A percentile compares a stretch with the other conserved stretches of the same genome.
These are phyloP conservation scores for Drosophila santomea DNA, from an alignment of 1,140 invertebrate species.

Conservation along the genomic window DNA sequence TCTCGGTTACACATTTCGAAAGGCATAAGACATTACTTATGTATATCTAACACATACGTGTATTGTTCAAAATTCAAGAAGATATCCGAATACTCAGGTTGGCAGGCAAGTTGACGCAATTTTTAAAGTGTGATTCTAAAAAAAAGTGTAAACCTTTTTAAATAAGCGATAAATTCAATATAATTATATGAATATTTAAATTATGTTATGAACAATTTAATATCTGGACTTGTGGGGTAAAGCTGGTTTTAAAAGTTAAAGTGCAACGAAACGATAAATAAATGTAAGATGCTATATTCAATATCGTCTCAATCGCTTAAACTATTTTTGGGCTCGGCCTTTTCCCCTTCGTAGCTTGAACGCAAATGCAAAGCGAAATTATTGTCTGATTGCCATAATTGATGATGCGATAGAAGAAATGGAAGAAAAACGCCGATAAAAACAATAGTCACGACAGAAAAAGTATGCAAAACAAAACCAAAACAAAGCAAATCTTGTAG, in stretches of 20 bases:
- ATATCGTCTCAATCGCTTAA: slow-evolving; percentile 22
- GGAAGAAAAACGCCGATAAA: slow-evolving; percentile 3
- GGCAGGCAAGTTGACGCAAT: too few species aligned
- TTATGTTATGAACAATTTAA: too few species aligned
- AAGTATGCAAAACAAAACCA: background rate
- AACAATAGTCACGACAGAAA: too few species aligned
- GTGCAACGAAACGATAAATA: slow-evolving; percentile 38
- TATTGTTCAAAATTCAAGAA: too few species aligned
- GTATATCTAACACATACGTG: too few species aligned
- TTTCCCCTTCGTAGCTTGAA: slow-evolving; percentile 20
- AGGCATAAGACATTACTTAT: too few species aligned
- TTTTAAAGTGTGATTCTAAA: background rate
- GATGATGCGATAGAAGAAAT: slow-evolving; percentile 56
- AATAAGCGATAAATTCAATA: too few species aligned
- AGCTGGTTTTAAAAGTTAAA: slow-evolving; percentile 32
- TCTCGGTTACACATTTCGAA: too few species aligned
- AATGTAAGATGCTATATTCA: slow-evolving; percentile 28
- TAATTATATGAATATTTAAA: too few species aligned
- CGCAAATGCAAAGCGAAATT: slow-evolving; percentile 53
- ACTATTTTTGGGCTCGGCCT: slow-evolving; percentile 45
- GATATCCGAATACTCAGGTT: too few species aligned
- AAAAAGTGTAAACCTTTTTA: too few species aligned
- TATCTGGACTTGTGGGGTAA: too few species aligned
- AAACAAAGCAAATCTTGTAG: slow-evolving; percentile 30
- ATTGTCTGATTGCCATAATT: slow-evolving; percentile 73